Evolutionary conservation across 2,113 vertebrate species (phyloP).

Genomic region (Sakesphorus luctuosus): DNA sequence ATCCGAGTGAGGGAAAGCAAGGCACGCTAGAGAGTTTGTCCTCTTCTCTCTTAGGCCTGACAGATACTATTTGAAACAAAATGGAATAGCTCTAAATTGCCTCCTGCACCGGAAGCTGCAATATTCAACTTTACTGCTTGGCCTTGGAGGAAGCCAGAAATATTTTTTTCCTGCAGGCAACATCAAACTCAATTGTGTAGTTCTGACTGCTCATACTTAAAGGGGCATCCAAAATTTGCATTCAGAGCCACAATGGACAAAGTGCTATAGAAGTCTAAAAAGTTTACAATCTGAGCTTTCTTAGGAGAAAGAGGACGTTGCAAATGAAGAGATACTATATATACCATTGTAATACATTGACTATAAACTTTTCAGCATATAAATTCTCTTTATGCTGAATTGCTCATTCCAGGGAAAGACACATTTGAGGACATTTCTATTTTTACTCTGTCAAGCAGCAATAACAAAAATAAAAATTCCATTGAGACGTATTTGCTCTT

Average conservation of each 20-base stretch:
- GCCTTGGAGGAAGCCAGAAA: neutral
- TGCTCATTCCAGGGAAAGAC: neutral
- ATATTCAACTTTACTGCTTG: neutral
- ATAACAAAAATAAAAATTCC: slow-evolving; percentile 17
- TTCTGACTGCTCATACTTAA: neutral
- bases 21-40: rapidly evolving
- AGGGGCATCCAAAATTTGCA: neutral
- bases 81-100: neutral
- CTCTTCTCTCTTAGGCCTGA: neutral
- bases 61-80: neutral
- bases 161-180: neutral
- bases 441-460: neutral
- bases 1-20: neutral
- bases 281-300: neutral
- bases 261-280: neutral
- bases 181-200: neutral
- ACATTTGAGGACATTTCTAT: neutral
- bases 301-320: neutral
- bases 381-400: neutral
- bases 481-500: neutral
- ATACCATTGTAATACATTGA: neutral
- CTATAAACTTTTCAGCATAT: neutral
- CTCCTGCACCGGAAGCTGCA: neutral
- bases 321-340: neutral
- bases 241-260: neutral